Conservation (phyloP, 2,888 invertebrate species). For the Troides oblongomaculatus region DNA sequence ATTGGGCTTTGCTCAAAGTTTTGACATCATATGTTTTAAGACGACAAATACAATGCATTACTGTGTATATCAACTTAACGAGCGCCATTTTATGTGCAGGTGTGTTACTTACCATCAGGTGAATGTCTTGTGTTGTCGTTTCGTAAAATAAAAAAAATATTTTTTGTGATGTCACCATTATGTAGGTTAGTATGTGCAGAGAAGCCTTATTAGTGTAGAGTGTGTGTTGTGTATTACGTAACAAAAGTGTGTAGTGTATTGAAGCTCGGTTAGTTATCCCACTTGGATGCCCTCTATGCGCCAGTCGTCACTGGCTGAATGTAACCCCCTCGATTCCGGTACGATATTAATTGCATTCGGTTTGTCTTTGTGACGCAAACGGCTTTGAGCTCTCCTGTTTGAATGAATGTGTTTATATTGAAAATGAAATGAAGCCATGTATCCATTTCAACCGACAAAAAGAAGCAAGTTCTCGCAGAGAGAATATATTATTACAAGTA, state of each 20-base stretch:
- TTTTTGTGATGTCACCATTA: too few species aligned
- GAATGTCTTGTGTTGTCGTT: too few species aligned
- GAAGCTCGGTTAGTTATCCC: constrained; percentile 9
- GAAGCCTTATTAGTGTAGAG: not conserved
- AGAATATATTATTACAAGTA: not conserved
- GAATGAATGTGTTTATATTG: not conserved
- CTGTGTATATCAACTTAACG: too few species aligned
- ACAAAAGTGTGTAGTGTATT: not conserved
- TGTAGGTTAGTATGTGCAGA: too few species aligned
- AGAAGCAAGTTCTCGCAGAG: not conserved
- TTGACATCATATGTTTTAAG: too few species aligned
- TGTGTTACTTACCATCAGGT: too few species aligned
- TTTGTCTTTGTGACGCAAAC: not conserved
- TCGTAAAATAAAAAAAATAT: too few species aligned
- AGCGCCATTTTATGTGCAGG: too few species aligned
- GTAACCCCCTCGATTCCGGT: not conserved
- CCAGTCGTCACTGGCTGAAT: not conserved
- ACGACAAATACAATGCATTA: too few species aligned
- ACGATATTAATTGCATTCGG: constrained; percentile 2
- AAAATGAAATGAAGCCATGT: not conserved
- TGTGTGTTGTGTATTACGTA: too few species aligned
- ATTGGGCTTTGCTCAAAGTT: too few species aligned
- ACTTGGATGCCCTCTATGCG: constrained; percentile 2
- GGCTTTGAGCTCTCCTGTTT: not conserved
- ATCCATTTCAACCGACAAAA: not conserved